A percentile compares a stretch with the other conserved stretches of the same genome.
Conservation (phyloP, 2,888 invertebrate genomes). For the Eupithecia pulchellata region DNA sequence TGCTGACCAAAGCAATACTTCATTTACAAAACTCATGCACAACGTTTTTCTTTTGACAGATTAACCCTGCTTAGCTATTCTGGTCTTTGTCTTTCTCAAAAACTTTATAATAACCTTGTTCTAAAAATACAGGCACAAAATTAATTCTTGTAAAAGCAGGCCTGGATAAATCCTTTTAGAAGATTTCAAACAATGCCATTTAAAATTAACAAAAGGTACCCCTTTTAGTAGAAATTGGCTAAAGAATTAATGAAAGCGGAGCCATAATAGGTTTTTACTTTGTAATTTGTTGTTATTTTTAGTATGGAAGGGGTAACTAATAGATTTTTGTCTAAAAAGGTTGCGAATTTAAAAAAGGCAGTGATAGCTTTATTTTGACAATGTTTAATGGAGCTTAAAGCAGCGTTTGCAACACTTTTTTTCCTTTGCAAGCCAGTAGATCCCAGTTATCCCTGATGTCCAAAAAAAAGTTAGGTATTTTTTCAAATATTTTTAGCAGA, state of each 20-base stretch:
- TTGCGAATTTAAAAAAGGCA: too few relatives aligned
- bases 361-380: too few relatives aligned
- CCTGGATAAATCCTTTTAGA: slow-evolving; percentile 9
- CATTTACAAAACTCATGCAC: neutral
- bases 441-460: too few relatives aligned
- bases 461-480: too few relatives aligned
- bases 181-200: slow-evolving; percentile 5
- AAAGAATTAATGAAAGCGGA: neutral
- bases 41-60: neutral
- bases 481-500: too few relatives aligned
- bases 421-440: too few relatives aligned
- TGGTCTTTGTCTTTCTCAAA: neutral
- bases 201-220: slow-evolving; percentile 10
- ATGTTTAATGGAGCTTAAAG: too few relatives aligned
- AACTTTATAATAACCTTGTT: neutral
- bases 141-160: neutral
- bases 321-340: too few relatives aligned
- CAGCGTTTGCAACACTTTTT: too few relatives aligned
- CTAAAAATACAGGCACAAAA: neutral
- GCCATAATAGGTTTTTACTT: neutral
- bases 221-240: neutral
- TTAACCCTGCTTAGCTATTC: neutral
- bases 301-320: too few relatives aligned
- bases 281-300: neutral
- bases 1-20: too few relatives aligned